Conservation (phyloP, 2,113 vertebrate genomes). For the Symphodus melops region DNA sequence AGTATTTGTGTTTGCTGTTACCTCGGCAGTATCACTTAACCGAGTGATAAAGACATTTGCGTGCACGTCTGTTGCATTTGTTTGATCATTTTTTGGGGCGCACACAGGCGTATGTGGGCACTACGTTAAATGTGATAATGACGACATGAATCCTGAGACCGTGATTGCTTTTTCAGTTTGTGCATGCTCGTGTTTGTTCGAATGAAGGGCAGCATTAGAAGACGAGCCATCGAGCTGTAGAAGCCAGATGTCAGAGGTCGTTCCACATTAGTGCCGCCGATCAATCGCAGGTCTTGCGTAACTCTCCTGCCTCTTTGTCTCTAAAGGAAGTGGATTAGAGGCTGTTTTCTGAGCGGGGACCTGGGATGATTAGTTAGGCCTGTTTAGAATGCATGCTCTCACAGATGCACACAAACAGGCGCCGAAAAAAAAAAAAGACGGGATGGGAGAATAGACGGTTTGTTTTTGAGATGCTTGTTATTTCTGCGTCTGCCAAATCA, state of each 20-base stretch:
- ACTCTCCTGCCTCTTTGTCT: conserved; percentile 78
- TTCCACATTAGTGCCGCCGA: conserved; percentile 79
- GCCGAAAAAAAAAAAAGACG: conserved; percentile 63
- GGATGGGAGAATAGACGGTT: conserved; percentile 53
- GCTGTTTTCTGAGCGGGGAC: conserved; percentile 71
- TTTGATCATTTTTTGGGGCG: conserved; percentile 3
- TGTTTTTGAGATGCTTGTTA: conserved; percentile 67
- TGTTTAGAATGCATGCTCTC: conserved; percentile 78
- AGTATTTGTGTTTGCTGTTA: conserved; percentile 31
- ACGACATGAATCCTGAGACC: conserved; percentile 21
- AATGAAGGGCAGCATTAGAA: conserved; percentile 66
- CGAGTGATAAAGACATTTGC: neutral
- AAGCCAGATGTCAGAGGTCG: conserved; percentile 79
- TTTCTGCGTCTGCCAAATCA: conserved; percentile 52
- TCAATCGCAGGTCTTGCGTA: conserved; percentile 81
- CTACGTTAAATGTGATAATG: conserved; percentile 20
- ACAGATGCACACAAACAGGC: conserved; percentile 71
- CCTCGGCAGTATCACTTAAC: conserved; percentile 29
- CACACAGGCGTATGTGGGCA: conserved; percentile 12
- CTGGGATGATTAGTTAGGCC: conserved; percentile 78
- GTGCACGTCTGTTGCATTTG: neutral
- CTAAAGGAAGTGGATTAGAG: conserved; percentile 80
- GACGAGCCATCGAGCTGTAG: conserved; percentile 69
- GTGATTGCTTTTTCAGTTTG: conserved; percentile 61
- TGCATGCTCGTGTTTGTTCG: conserved; percentile 67